A percentile compares a stretch with the other conserved stretches of the same genome.
Conservation (phyloP, 1,140 invertebrate species). For the Nomia melanderi region DNA sequence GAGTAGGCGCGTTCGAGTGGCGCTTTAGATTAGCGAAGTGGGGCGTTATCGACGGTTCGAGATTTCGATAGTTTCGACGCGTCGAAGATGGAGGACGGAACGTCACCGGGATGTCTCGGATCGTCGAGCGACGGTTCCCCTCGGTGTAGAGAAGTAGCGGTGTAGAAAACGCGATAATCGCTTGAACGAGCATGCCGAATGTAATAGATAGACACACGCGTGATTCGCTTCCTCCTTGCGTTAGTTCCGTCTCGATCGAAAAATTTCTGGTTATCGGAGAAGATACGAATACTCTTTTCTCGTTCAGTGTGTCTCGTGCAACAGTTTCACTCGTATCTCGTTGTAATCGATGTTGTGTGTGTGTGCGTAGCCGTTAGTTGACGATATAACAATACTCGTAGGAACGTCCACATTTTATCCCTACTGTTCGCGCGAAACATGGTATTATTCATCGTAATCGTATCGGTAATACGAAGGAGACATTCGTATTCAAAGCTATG, state of each 20-base stretch:
- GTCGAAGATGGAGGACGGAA: too few relatives aligned
- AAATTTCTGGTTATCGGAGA: background rate
- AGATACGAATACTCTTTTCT: background rate
- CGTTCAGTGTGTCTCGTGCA: background rate
- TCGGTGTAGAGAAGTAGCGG: background rate
- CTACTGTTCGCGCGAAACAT: slow-evolving; percentile 72
- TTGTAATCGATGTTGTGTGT: slow-evolving; percentile 67
- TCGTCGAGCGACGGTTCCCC: background rate
- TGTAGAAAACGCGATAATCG: background rate
- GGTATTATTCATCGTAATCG: slow-evolving; percentile 69
- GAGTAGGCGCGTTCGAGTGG: slow-evolving; percentile 1
- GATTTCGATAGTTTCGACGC: too few relatives aligned
- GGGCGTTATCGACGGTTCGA: too few relatives aligned
- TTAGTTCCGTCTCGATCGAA: slow-evolving; percentile 7
- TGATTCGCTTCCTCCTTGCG: background rate
- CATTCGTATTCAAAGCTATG: slow-evolving; percentile 81
- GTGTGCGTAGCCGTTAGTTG: slow-evolving; percentile 56
- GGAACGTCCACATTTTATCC: slow-evolving; percentile 64
- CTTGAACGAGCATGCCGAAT: background rate
- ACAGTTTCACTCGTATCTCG: slow-evolving; percentile 33
- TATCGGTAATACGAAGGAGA: slow-evolving; percentile 77
- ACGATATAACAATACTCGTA: slow-evolving; percentile 12
- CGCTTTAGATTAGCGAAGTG: background rate
- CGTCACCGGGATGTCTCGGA: background rate
- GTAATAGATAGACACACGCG: background rate